Evolutionary conservation across 2,113 vertebrate species (phyloP), one percentile per base, ranked within the genome.

Genomic region (Urocynchramus pylzowi): DNA sequence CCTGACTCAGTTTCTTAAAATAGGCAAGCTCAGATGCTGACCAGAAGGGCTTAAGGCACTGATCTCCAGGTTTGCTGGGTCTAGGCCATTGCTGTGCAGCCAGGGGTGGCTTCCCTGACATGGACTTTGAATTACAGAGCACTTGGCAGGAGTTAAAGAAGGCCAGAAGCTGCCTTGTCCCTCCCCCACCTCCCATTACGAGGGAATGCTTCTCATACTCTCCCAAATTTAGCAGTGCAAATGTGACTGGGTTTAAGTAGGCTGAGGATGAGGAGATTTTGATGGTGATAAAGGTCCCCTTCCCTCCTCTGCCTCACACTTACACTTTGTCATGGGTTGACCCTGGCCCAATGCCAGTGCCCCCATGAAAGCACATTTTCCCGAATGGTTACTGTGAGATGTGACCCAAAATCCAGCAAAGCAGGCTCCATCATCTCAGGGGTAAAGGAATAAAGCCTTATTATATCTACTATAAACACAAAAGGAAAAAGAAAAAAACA

Each of bases 151-250:
- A 79, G 71, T 85, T 94, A 89, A 89, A 91, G 80, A 83, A 89
- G 84, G 61, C 84, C 68, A 75, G 87, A 94, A 93, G 56, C 84
- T 8, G 52, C 49, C 27, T 26, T 30, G 60, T 84, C 81, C 80
- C 80, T 95, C 91, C 89, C 41, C 87, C 77, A 52, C 52, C 30
- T 85, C 85, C 47, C 2, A 2, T 70, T 95, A 68, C 9, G 18
- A 54, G 10, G 71, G 93, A 89, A 95, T 93, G 84, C 60, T 91
- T 96, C 89, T 93, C 91, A 89, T 94, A 84, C 89, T 91, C 91
- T 88, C 93, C 84, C 91, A 94, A 95, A 96, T 91, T 94, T 94
- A 87, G 93, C 91, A 61, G 78, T 91, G 74, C 42, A 64, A 68
- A 73, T 70, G 89, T 87, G 76, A 42, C 78, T 88, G 60, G 23